Evolutionary conservation across 2,888 invertebrate species (phyloP).

Genomic region (Polydrusus pterygomalis): DNA sequence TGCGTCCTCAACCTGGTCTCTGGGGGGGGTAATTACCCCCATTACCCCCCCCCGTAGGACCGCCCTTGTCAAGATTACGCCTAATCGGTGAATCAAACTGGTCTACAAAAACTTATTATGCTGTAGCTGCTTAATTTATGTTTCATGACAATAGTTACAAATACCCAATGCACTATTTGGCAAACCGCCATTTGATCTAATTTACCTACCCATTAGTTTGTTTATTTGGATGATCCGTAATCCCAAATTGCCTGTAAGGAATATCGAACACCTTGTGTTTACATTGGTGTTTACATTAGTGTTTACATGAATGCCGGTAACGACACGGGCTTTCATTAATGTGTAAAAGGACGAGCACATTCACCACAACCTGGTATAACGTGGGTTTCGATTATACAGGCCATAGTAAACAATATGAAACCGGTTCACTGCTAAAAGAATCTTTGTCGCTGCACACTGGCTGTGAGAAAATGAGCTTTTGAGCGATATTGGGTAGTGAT

Average conservation of each 20-base stretch:
- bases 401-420: slow-evolving; percentile 66
- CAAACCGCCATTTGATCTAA: slow-evolving; percentile 49
- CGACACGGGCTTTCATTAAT: slow-evolving; percentile 30
- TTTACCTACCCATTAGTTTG: slow-evolving; percentile 41
- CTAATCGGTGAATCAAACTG: no score
- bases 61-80: no score
- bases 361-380: slow-evolving; percentile 33
- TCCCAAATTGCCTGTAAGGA: slow-evolving; percentile 45
- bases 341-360: slow-evolving; percentile 17
- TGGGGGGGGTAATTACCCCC: no score
- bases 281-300: slow-evolving; percentile 43
- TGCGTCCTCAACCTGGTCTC: no score
- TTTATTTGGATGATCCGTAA: slow-evolving; percentile 43
- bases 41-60: no score
- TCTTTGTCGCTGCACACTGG: slow-evolving; percentile 65
- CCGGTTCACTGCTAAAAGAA: slow-evolving; percentile 65
- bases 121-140: slow-evolving; percentile 13
- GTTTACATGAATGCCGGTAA: slow-evolving; percentile 42
- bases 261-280: slow-evolving; percentile 52
- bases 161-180: slow-evolving; percentile 50
- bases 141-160: slow-evolving; percentile 23
- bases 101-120: no score
- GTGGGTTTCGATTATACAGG: slow-evolving; percentile 55
- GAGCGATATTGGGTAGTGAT: slow-evolving; percentile 27
- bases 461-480: slow-evolving; percentile 66